A percentile compares a stretch with the other conserved stretches of the same genome.
Conservation (phyloP, 2,113 vertebrate genomes). For the Pseudolaguvia tuberculata region DNA sequence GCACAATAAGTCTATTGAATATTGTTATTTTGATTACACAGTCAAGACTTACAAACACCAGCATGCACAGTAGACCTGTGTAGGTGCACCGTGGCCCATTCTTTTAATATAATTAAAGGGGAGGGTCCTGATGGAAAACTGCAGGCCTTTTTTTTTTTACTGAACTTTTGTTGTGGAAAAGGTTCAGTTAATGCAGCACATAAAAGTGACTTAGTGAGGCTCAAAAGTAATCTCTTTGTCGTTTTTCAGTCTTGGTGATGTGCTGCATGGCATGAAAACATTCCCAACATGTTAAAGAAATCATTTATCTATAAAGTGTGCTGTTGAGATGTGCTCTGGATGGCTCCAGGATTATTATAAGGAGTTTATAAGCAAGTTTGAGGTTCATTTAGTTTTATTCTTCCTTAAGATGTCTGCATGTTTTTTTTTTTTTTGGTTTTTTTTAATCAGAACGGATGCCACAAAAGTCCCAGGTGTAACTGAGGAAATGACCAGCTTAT, state of each 20-base stretch:
- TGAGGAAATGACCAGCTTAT: not conserved
- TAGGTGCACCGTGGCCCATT: conserved; percentile 39
- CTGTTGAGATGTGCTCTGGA: conserved; percentile 5
- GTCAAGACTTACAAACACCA: conserved; percentile 40
- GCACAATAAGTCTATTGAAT: conserved; percentile 63
- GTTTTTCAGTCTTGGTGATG: conserved; percentile 9
- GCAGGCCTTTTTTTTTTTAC: conserved; percentile 12
- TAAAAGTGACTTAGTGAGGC: conserved; percentile 2
- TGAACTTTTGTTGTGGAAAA: conserved; percentile 34
- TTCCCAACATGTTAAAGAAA: not conserved
- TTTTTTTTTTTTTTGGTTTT: conserved; percentile 6
- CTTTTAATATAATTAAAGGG: conserved; percentile 6
- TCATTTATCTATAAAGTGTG: not conserved
- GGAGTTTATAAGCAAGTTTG: not conserved
- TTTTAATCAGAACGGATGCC: not conserved
- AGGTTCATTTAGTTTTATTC: not conserved
- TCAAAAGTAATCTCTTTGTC: not conserved
- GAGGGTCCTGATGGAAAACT: not conserved
- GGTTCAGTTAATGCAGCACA: conserved; percentile 8
- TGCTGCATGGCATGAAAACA: no score
- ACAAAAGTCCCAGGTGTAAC: not conserved
- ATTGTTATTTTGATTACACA: conserved; percentile 47
- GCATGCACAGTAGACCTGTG: conserved; percentile 37
- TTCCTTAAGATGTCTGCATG: not conserved
- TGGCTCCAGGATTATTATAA: not conserved